These are phyloP conservation scores for Pteria penguin DNA, from an alignment of 2,888 invertebrate species.

Conservation along the genomic window DNA sequence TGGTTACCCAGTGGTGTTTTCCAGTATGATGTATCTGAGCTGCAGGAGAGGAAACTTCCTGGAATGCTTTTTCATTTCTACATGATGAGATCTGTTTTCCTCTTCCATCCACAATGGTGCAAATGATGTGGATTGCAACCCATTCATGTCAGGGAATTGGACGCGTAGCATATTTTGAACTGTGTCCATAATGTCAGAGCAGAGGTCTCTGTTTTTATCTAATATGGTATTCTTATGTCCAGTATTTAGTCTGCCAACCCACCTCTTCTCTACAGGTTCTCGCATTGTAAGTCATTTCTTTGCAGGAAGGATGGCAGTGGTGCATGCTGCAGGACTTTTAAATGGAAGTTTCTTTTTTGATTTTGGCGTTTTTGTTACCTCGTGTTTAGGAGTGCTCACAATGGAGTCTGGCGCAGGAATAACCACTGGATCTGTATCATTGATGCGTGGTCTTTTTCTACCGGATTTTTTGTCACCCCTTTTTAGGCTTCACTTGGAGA, in stretches of 20 bases:
- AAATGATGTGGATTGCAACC: not conserved
- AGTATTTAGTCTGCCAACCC: not conserved
- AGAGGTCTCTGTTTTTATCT: not conserved
- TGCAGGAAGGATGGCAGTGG: not conserved
- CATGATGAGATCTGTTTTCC: not conserved
- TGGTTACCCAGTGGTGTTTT: constrained; percentile 12
- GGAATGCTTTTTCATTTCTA: not conserved
- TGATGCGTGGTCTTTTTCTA: not conserved
- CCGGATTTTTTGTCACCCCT: not conserved
- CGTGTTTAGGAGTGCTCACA: not conserved
- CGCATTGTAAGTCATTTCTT: not conserved
- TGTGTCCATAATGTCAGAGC: not conserved
- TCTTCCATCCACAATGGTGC: not conserved
- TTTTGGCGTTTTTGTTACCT: not conserved
- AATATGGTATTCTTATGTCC: not conserved
- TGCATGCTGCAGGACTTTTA: too few species aligned
- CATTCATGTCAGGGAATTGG: constrained; percentile 5
- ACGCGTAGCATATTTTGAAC: not conserved
- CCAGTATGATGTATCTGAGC: constrained; percentile 14
- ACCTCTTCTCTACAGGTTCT: not conserved
- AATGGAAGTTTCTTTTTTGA: not conserved
- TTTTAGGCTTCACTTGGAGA: constrained; percentile 1
- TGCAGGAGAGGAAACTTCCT: not conserved
- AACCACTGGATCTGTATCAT: not conserved
- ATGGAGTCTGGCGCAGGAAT: not conserved